Conservation (phyloP, 2,888 invertebrate genomes). For the Melinopterus prodromus region DNA sequence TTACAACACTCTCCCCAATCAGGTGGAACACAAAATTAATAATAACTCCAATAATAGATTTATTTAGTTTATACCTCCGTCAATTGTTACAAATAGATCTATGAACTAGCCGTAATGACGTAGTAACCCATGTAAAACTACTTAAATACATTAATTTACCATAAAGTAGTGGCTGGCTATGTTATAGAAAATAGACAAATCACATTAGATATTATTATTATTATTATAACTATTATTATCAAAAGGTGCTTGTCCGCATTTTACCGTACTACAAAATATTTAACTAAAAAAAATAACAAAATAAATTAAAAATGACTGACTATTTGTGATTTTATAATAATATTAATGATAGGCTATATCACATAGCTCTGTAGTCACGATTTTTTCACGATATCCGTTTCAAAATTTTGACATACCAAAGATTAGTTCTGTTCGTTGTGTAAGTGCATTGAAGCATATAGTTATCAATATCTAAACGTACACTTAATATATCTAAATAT, state of each 20-base stretch:
- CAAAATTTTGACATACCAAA: constrained; percentile 4
- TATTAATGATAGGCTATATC: background rate
- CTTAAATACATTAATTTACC: background rate
- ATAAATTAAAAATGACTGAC: constrained; percentile 4
- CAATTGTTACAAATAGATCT: background rate
- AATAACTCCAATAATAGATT: background rate
- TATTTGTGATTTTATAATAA: constrained; percentile 4
- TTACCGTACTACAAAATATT: background rate
- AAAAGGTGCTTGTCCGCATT: background rate
- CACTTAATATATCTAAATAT: background rate
- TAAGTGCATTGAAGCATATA: background rate
- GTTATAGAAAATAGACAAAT: background rate
- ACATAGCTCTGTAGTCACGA: background rate
- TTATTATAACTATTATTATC: background rate
- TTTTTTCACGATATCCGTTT: background rate
- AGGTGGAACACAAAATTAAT: background rate
- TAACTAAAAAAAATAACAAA: background rate
- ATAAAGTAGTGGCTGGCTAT: background rate
- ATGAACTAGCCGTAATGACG: background rate
- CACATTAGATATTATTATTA: background rate
- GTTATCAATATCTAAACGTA: background rate
- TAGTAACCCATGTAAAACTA: background rate
- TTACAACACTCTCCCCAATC: background rate
- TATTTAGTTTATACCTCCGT: background rate
- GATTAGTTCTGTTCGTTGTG: background rate